Percentiles rank a stretch among this genome's conserved stretches.
These are phyloP conservation scores for Apostichopus japonicus DNA, from an alignment of 35 echinoderm and acorn worm species.

Conservation along the genomic window DNA sequence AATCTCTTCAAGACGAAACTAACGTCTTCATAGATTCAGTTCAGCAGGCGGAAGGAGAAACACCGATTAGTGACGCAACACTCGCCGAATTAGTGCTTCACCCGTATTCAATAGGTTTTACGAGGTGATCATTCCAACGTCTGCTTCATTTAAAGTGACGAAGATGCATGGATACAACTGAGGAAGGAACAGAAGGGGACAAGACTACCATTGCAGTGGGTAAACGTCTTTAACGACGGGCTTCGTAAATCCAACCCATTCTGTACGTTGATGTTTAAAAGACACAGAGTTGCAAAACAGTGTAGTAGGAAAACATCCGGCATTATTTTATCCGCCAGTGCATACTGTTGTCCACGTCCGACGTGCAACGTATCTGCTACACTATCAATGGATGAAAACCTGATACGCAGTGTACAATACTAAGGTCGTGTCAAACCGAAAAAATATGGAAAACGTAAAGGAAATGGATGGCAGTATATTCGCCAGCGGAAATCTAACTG, in stretches of 20 bases:
- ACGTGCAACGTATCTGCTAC: not conserved
- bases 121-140: not conserved
- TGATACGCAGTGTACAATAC: not conserved
- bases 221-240: not conserved
- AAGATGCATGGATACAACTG: not conserved
- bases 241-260: not conserved
- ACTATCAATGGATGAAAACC: not conserved
- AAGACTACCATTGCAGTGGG: not conserved
- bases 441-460: not conserved
- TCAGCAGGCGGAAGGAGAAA: no score
- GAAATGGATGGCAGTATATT: not conserved
- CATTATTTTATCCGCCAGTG: not conserved
- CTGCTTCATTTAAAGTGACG: not conserved
- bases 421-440: not conserved
- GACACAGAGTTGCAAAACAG: not conserved
- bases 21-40: no score
- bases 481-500: slow-evolving; percentile 7
- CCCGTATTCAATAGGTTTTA: not conserved
- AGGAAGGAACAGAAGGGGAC: not conserved
- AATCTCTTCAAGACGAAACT: no score
- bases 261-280: slow-evolving; percentile 12
- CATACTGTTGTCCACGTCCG: not conserved
- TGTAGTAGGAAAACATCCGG: not conserved
- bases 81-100: not conserved
- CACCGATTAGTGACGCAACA: no score